phyloP scores from a whole-genome alignment of 2,888 invertebrate genomes.

The Orthosia cruda region DNA sequence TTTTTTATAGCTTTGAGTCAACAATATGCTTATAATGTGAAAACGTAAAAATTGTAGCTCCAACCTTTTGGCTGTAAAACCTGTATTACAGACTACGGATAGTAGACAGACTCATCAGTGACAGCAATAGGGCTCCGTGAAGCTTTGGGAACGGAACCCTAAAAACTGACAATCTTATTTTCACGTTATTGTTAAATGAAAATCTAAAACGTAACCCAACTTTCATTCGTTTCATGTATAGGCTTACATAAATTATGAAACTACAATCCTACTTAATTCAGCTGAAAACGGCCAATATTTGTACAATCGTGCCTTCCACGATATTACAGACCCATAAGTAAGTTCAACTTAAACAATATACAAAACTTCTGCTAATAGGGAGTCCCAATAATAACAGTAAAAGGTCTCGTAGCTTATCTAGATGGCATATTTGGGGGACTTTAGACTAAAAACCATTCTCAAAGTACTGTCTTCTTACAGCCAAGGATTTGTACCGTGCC shows the following conservation, averaged over 20 bases:
- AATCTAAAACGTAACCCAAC: background rate
- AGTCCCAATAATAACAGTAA: slow-evolving; percentile 83
- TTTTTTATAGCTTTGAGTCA: no score
- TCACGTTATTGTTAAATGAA: background rate
- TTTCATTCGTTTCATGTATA: slow-evolving; percentile 12
- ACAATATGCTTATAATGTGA: no score
- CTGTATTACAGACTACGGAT: no score
- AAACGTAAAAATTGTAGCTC: no score
- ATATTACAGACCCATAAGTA: slow-evolving; percentile 49
- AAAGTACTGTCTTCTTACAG: slow-evolving; percentile 9
- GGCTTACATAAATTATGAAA: slow-evolving; percentile 33
- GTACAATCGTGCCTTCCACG: slow-evolving; percentile 32
- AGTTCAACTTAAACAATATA: slow-evolving; percentile 72
- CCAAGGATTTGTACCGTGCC: slow-evolving; percentile 15
- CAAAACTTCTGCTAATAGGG: slow-evolving; percentile 76
- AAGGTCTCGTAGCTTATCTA: slow-evolving; percentile 86
- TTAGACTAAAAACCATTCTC: slow-evolving; percentile 22
- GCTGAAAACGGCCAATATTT: slow-evolving; percentile 56
- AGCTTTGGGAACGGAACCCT: no score
- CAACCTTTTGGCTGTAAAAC: no score
- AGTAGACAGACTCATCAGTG: no score
- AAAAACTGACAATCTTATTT: background rate
- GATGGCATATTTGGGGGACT: slow-evolving; percentile 88
- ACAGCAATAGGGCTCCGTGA: background rate
- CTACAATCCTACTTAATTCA: slow-evolving; percentile 34